phyloP scores from a whole-genome alignment of 1,140 invertebrate genomes.

The Sitobion miscanthi region DNA sequence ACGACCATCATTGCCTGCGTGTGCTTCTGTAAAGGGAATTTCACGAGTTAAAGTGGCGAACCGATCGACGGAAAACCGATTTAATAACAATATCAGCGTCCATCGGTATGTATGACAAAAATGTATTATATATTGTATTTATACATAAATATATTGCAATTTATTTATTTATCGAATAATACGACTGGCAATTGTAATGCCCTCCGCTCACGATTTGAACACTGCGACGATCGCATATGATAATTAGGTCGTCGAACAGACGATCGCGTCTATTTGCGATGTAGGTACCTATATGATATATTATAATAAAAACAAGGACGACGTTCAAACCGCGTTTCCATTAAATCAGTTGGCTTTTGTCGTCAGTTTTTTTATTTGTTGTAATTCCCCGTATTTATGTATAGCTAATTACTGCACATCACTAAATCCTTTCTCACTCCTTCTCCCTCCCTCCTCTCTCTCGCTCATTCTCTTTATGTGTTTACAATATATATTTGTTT shows the following conservation, averaged over 20 bases:
- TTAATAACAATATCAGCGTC: background rate
- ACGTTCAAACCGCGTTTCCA: background rate
- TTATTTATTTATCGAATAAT: too few relatives aligned
- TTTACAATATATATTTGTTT: background rate
- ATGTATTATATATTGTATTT: too few relatives aligned
- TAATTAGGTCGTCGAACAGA: background rate
- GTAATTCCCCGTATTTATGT: background rate
- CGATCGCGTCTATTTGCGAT: background rate
- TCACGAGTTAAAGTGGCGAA: background rate
- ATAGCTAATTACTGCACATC: background rate
- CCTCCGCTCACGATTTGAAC: too few relatives aligned
- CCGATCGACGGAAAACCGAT: background rate
- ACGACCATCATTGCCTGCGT: background rate
- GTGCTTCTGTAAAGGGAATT: background rate
- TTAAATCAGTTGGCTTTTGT: background rate
- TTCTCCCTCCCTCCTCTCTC: too few relatives aligned
- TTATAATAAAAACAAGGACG: slow-evolving; percentile 5
- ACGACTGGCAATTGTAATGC: too few relatives aligned
- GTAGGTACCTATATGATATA: background rate
- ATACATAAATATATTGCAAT: too few relatives aligned
- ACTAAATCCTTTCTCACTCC: background rate
- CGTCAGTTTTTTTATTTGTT: background rate
- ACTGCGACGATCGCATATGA: background rate
- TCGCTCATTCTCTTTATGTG: too few relatives aligned
- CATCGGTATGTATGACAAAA: background rate